phyloP scores from a whole-genome alignment of 2,113 vertebrate genomes.

The Cygnus buccinator region DNA sequence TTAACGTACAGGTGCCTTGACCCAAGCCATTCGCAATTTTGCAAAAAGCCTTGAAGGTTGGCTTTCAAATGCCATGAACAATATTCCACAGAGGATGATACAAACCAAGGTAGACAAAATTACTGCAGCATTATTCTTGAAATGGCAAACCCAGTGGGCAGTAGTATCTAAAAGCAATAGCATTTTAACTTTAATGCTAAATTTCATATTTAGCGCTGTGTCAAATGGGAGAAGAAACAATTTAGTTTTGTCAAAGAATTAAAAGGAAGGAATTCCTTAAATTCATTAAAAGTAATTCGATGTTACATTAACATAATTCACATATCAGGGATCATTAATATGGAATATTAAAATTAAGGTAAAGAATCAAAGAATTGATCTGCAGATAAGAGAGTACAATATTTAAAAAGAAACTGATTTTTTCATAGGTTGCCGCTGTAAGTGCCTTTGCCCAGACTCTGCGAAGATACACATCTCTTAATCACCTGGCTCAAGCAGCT shows the following conservation, averaged over 20 bases:
- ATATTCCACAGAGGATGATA: conserved; percentile 97
- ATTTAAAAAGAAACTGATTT: conserved; percentile 1
- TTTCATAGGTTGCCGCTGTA: conserved; percentile 91
- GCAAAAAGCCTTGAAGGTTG: conserved; percentile 99
- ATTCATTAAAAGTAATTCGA: not conserved
- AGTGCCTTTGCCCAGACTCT: conserved; percentile 99
- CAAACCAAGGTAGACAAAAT: conserved; percentile 90
- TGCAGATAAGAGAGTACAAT: not conserved
- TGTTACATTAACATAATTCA: not conserved
- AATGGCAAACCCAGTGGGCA: not conserved
- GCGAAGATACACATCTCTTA: conserved; percentile 97
- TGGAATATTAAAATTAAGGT: not conserved
- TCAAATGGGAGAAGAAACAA: conserved; percentile 12
- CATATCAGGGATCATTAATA: not conserved
- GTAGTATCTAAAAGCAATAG: not conserved
- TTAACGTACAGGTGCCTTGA: conserved; percentile 91
- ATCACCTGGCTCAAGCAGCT: conserved; percentile 98
- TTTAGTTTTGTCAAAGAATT: conserved; percentile 6
- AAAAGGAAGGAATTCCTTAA: not conserved
- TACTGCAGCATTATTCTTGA: not conserved
- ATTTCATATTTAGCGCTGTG: not conserved
- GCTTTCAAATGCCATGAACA: conserved; percentile 97
- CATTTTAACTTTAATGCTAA: not conserved
- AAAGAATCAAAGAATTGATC: not conserved
- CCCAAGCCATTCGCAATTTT: conserved; percentile 99